Evolutionary conservation across 2,888 invertebrate species (phyloP), one percentile per base, ranked within the genome.

Genomic region (Dorcus hopei): DNA sequence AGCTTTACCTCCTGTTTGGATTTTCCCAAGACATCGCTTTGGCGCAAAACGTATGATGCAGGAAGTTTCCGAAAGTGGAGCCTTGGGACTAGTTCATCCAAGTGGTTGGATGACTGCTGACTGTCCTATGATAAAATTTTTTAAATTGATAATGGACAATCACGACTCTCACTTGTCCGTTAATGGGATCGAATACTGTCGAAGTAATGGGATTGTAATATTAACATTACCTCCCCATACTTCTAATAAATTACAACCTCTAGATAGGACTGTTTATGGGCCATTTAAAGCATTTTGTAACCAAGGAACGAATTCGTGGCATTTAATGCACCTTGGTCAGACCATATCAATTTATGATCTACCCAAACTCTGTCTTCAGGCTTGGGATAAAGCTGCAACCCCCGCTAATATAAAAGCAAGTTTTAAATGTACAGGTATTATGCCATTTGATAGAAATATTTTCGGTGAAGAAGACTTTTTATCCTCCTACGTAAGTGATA

Each of bases 181-280:
- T 16, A 65, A 67, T 38, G 62, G 63, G 33, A 49, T 77, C 38
- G 65, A 76, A 50, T 67, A 65, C 52, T 69, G 70, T 49, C 72
- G 70, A 66, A 72, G 72, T 9, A 70, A 74, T 67, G 75, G 77
- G 19, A 71, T 78, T 19, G 38, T 54, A 3, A 41, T 58, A 38
- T 33, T 33, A 33, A 33, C 26, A 7, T 38, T 49, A 7, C 42
- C 58, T 33, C 70, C 69, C 3, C 70, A 72, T 53, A 71, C 69
- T 53, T 64, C 65, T 19, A 69, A 73, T 55, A 69, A 68, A 57
- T 56, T 72, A 9, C 71, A 72, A 60, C 72, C 70, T 39, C 48
- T 70, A 23, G 67, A 64, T 42, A 16, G 58, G 2, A 45, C 63
- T 43, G 62, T 71, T 3, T 67, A 61, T 65, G 64, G 66, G 9